Evolutionary conservation across 2,888 invertebrate genomes (phyloP), one percentile per base, ranked within the genome.

Genomic region (Andrena marginata): DNA sequence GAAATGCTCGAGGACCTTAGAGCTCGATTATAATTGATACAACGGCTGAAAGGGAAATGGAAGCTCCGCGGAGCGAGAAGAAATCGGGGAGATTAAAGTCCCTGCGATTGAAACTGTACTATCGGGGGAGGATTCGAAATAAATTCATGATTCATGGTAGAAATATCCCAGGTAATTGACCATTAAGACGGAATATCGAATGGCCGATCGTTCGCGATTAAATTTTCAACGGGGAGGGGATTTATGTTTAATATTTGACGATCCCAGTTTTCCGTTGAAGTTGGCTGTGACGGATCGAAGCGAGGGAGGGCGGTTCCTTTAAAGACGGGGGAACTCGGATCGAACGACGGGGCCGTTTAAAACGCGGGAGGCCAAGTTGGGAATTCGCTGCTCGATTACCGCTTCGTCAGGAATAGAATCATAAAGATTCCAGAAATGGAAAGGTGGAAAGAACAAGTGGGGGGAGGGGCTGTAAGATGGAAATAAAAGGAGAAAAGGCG

Each of bases 321-420:
- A 16, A 10, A 35, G n/a, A 49, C 10, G 42, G 31, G n/a, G 60
- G 65, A 81, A 54, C 62, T 63, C 56, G 56, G 33, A 54, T 63
- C 76, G 71, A 51, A 16, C 42, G 48, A 51, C 26, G n/a, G 49
- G 49, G 42, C 4, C 33, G 59, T 48, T 33, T 70, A 70, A 42
- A 65, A 71, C 70, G 67, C 23, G 51, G 63, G 54, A 49, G 70
- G 59, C 64, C 26, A 60, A 69, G 64, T 80, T 60, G 64, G 64
- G 49, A 70, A 80, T 71, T 72, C 67, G 60, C 71, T 63, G 68
- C 56, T 71, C 59, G 71, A 77, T 82, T 68, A 82, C 59, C 60
- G 74, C 75, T 60, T 71, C 70, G 81, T 70, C 67, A 48, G 48
- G 56, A 83, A 84, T 71, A 70, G 63, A 77, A 84, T 82, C 73